Evolutionary conservation across 30 jellyfish, hydroid and myxozoan genomes (phyloP), one percentile per base, ranked within the genome.

Genomic region (Mastigias papua): DNA sequence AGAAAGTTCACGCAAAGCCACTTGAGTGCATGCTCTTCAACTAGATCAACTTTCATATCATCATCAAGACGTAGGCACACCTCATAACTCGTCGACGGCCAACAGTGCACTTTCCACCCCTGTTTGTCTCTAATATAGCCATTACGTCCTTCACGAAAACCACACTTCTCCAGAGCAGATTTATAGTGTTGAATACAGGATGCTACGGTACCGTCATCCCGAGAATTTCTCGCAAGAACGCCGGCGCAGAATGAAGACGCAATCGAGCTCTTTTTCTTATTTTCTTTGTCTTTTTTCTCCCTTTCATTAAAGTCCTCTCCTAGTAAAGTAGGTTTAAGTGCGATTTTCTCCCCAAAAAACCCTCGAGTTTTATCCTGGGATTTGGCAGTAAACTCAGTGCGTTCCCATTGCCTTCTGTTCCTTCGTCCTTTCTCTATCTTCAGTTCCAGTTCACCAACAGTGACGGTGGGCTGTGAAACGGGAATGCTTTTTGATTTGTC

Each of bases 51-150:
- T 61, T 58, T 64, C 16, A 87, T 33, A 5, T 88, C 42, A 17
- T 81, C 84, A 66, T 80, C 94, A 23, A 80, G 31, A 29, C 86
- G 84, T 21, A 89, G 76, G 50, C 62, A 69, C 20, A 68, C 98
- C 79, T 92, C 98, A 74, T 65, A 91, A 78, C 98, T 91, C 19
- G 90, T 21, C 21, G 97, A 86, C 9, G 98, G 98, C 64, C 54
- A 32, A 49, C 89, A 30, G 62, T 81, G 73, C 28, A 91, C 70
- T 65, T 86, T 85, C 98, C 98, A 91, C 34, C 83, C 65, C n/a
- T 69, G 26, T 34, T 80, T 68, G 15, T 37, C 75, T 16, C 96
- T 84, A 8, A 15, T 23, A 30, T 57, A 72, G 50, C 86, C 88
- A 51, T 79, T 49, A 0, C 51, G 60, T 0, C 85, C 86, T 1